phyloP scores from a whole-genome alignment of 1,140 invertebrate genomes.

The Lasaia peninsularis region DNA sequence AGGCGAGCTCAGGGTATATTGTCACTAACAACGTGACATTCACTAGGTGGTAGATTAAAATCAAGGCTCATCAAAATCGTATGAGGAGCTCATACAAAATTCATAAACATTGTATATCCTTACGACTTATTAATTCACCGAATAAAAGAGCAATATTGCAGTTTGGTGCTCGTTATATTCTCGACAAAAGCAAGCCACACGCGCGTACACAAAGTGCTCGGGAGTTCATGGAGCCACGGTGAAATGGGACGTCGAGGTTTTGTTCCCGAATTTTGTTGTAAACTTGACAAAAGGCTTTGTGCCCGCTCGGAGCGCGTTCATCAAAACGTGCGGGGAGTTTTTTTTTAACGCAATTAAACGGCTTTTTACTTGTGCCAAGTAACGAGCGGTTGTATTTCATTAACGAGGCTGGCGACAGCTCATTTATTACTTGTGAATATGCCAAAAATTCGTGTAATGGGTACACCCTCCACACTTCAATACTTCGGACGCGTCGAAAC shows the following conservation, averaged over 20 bases:
- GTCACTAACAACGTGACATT: too few relatives aligned
- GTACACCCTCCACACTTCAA: too few relatives aligned
- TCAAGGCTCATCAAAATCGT: too few relatives aligned
- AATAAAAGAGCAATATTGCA: conserved; percentile 21
- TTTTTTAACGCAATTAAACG: not conserved
- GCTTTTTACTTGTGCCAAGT: not conserved
- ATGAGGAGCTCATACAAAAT: not conserved
- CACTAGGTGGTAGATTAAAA: too few relatives aligned
- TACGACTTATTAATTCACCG: conserved; percentile 20
- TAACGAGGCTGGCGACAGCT: too few relatives aligned
- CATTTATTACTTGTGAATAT: too few relatives aligned
- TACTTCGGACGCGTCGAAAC: too few relatives aligned
- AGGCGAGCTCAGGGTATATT: too few relatives aligned
- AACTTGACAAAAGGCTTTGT: not conserved
- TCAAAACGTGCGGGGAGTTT: not conserved
- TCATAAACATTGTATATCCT: conserved; percentile 2
- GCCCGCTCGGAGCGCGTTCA: not conserved
- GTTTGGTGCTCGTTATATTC: conserved; percentile 17
- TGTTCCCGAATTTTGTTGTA: not conserved
- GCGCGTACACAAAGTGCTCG: not conserved
- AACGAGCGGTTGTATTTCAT: too few relatives aligned
- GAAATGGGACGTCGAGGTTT: conserved; percentile 3
- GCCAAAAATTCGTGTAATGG: too few relatives aligned
- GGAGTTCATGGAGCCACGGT: not conserved
- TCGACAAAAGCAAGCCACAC: conserved; percentile 5